Base-by-base conservation (phyloP, 2,888 invertebrate genomes). In the Diloba caeruleocephala region DNA sequence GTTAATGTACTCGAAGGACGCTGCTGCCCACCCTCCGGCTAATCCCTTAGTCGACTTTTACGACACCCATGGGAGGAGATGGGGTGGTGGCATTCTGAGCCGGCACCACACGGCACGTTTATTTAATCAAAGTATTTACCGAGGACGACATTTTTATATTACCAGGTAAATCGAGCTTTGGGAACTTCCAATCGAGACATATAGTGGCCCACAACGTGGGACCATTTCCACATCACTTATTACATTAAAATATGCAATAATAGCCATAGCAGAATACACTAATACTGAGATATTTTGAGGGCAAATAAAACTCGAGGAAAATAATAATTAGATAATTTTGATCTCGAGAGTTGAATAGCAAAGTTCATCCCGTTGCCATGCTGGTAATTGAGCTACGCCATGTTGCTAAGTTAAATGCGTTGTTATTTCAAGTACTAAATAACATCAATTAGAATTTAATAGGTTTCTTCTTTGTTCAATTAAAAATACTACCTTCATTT, bases 391-490 rank as follows among this genome's bases (percentile, higher is more conserved):
- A 55, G 37, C 33, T 10, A 23, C 44, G 29, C 12, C 10, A 36
- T 46, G 56, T 58, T 42, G 26, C 34, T 37, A 63, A 57, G 52
- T 59, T 39, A 57, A 66, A 73, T 37, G 54, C 38, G 53, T 61
- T 59, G 61, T 72, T 59, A 59, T 60, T 58, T 45, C 33, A 42
- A 60, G 45, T 66, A 45, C 51, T 53, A 58, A 69, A 69, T 69
- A 73, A 71, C 55, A 55, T 14, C 48, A 66, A 66, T 70, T 71
- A 67, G n/a, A 48, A 52, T 31, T 44, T 49, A 72, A 71, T 72
- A 61, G 56, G 46, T 64, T 56, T 58, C 53, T 31, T 45, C 45
- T 55, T 39, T 21, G 28, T 17, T 39, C 57, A 60, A 60, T 61
- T 72, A 51, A 45, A 49, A 54, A 9, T 23, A 44, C 44, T 44